A percentile compares a stretch with the other conserved stretches of the same genome.
Conservation (phyloP, 2,888 invertebrate species). For the Glyphotaelius pellucidus region DNA sequence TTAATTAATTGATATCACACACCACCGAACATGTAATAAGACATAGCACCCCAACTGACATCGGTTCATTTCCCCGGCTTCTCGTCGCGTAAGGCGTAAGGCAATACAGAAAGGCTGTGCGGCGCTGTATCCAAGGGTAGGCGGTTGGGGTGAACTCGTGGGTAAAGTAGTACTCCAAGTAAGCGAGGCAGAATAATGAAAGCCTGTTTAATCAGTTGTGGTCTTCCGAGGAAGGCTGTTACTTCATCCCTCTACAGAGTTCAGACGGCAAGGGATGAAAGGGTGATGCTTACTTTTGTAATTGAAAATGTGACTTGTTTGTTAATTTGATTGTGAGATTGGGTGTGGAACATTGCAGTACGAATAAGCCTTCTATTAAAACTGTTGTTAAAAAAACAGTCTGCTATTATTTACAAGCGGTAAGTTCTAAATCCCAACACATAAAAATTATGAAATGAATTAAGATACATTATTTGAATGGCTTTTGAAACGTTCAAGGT, state of each 20-base stretch:
- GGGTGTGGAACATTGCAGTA: neutral
- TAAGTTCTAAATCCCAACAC: no score
- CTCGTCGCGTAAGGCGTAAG: neutral
- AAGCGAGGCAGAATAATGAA: conserved; percentile 59
- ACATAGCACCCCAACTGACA: conserved; percentile 6
- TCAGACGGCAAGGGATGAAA: conserved; percentile 22
- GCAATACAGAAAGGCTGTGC: conserved; percentile 18
- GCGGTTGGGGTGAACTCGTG: conserved; percentile 26
- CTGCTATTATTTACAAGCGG: no score
- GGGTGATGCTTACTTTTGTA: conserved; percentile 29
- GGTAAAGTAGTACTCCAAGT: conserved; percentile 36
- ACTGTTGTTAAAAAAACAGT: no score
- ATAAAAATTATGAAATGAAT: no score
- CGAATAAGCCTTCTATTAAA: neutral
- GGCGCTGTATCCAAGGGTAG: conserved; percentile 34
- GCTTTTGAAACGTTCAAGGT: no score
- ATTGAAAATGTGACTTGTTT: conserved; percentile 30
- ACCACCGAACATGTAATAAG: conserved; percentile 24
- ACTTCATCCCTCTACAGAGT: conserved; percentile 53
- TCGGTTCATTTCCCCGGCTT: neutral
- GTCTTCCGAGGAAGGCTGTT: conserved; percentile 46
- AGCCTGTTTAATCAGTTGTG: conserved; percentile 59
- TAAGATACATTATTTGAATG: no score
- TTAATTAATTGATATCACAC: conserved; percentile 13
- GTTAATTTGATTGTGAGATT: conserved; percentile 20